Evolutionary conservation across 2,797 vertebrate species (phyloP).

Genomic region (Chrosomus eos): DNA sequence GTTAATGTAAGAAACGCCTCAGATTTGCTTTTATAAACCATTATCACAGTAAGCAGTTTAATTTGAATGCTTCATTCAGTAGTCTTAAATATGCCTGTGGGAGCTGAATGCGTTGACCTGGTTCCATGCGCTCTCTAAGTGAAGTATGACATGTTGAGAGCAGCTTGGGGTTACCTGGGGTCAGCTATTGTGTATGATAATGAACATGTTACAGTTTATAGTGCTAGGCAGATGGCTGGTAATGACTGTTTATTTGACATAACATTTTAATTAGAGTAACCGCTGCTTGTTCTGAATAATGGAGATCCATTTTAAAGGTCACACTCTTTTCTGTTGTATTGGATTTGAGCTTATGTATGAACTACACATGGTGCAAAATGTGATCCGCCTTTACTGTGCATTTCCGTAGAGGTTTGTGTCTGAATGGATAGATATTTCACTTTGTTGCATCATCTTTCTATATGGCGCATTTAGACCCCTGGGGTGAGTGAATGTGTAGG

Average conservation of each 20-base stretch:
- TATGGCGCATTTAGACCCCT: constrained; percentile 19
- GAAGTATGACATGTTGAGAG: constrained; percentile 57
- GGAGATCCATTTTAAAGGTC: constrained; percentile 58
- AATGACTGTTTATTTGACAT: constrained; percentile 66
- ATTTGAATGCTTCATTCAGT: constrained; percentile 30
- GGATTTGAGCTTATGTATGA: constrained; percentile 20
- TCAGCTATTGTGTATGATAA: constrained; percentile 64
- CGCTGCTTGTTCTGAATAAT: constrained; percentile 57
- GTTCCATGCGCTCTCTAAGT: constrained; percentile 45
- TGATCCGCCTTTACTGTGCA: neutral
- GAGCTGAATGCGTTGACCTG: constrained; percentile 39
- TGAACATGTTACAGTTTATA: constrained; percentile 62
- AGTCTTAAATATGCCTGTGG: constrained; percentile 42
- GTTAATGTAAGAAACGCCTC: neutral
- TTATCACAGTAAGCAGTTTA: constrained; percentile 29
- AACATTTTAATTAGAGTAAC: constrained; percentile 65
- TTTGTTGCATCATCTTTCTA: constrained; percentile 40
- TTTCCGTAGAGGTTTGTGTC: constrained; percentile 22
- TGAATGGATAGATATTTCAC: constrained; percentile 16
- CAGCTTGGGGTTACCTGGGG: constrained; percentile 60
- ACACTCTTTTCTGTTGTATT: constrained; percentile 55
- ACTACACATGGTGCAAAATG: neutral
- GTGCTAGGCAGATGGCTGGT: constrained; percentile 63
- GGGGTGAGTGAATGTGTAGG: neutral
- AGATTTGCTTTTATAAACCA: constrained; percentile 24